phyloP scores from a whole-genome alignment of 2,113 vertebrate genomes.

The Peucedramus taeniatus region DNA sequence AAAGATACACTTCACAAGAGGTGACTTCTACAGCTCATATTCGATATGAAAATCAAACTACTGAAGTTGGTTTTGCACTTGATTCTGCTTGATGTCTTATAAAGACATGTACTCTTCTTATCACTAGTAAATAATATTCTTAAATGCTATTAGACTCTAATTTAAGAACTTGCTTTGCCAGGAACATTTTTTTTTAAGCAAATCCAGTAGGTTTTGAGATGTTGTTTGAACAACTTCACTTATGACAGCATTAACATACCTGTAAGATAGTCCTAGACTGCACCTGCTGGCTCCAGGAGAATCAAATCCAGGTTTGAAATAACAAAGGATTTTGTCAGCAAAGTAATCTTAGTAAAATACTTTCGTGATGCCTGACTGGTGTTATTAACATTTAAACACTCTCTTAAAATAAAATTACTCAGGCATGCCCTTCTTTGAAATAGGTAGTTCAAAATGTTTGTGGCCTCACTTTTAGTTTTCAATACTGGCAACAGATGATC shows the following conservation, averaged over 20 bases:
- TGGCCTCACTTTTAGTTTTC: not conserved
- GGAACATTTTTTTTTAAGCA: not conserved
- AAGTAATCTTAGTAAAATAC: not conserved
- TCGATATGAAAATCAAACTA: not conserved
- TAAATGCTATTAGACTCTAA: not conserved
- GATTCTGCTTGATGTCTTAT: not conserved
- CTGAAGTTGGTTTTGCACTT: not conserved
- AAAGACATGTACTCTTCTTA: not conserved
- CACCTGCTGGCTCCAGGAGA: not conserved
- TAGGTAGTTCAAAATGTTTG: not conserved
- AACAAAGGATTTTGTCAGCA: not conserved
- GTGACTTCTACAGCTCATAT: not conserved
- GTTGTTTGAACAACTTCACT: not conserved
- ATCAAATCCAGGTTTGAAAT: not conserved
- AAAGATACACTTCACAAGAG: not conserved
- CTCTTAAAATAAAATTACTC: not conserved
- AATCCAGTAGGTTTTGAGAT: not conserved
- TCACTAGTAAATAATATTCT: not conserved
- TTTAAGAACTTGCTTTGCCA: not conserved
- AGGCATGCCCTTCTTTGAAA: not conserved
- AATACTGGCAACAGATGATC: not conserved
- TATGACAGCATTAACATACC: not conserved
- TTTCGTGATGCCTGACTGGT: not conserved
- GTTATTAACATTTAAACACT: not conserved
- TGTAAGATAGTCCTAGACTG: not conserved